Percentiles rank a stretch among this genome's conserved stretches.
Evolutionary conservation across 2,113 vertebrate genomes (phyloP).

Genomic region (Brachyistius frenatus): DNA sequence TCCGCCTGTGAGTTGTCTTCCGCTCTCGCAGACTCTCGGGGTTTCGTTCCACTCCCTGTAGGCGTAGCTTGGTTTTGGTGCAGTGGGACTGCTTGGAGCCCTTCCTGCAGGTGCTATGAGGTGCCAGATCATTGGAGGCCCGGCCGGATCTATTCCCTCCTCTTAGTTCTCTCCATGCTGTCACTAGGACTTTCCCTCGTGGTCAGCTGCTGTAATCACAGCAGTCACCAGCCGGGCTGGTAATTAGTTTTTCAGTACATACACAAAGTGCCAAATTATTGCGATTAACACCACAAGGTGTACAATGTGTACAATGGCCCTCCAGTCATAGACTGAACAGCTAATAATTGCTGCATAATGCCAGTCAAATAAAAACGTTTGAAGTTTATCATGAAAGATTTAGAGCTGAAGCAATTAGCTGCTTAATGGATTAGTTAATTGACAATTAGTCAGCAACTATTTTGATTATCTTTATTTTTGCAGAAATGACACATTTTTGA

Average conservation of each 20-base stretch:
- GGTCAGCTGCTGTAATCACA: conserved; percentile 17
- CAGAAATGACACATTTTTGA: too few species aligned
- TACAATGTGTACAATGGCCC: too few species aligned
- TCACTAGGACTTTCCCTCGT: conserved; percentile 2
- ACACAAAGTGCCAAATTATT: too few species aligned
- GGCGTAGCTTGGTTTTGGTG: neutral
- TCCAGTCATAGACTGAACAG: neutral
- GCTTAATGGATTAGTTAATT: too few species aligned
- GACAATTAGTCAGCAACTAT: too few species aligned
- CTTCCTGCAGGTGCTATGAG: neutral
- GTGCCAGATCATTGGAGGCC: neutral
- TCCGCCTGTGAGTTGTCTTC: neutral
- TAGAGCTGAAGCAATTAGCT: too few species aligned
- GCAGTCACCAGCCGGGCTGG: neutral
- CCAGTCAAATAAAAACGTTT: neutral
- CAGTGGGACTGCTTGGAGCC: too few species aligned
- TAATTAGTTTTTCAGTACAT: too few species aligned
- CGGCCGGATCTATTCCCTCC: conserved; percentile 27
- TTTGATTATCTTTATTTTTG: too few species aligned
- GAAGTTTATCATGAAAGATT: neutral
- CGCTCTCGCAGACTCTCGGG: neutral
- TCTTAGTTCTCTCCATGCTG: neutral
- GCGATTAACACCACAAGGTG: too few species aligned
- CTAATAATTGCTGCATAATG: neutral
- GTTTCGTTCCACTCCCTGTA: neutral